Conservation (phyloP, 1,140 invertebrate genomes). For the Melanaphis sacchari region DNA sequence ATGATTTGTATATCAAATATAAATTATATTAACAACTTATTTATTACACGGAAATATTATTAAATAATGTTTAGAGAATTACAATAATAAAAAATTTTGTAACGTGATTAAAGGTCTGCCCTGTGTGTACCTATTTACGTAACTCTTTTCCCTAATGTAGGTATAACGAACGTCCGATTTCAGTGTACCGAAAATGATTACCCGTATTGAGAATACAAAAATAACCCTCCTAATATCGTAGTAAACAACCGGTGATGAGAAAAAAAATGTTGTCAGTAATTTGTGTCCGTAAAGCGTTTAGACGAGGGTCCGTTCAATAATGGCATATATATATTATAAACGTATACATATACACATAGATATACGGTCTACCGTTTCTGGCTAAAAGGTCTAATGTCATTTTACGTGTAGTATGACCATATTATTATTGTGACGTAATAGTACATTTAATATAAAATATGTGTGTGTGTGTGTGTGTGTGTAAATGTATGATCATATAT, state of each 20-base stretch:
- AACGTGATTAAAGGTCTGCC: neutral
- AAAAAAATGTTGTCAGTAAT: neutral
- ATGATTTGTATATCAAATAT: neutral
- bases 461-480: neutral
- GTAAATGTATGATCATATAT: neutral
- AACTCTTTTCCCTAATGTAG: neutral
- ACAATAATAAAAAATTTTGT: neutral
- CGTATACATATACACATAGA: too few species aligned
- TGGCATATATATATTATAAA: neutral
- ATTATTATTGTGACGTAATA: neutral
- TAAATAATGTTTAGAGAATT: neutral
- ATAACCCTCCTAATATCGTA: neutral
- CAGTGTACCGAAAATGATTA: neutral
- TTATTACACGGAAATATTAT: neutral
- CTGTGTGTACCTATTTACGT: neutral
- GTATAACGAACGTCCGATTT: neutral
- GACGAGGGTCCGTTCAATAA: neutral
- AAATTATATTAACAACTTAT: neutral
- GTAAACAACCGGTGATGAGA: neutral
- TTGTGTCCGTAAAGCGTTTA: neutral
- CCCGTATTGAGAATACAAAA: neutral
- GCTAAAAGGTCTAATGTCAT: neutral
- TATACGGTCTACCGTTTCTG: neutral
- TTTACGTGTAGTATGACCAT: neutral
- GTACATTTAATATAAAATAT: neutral